Evolutionary conservation across 2,113 vertebrate species (phyloP).

Genomic region (Ictalurus punctatus): DNA sequence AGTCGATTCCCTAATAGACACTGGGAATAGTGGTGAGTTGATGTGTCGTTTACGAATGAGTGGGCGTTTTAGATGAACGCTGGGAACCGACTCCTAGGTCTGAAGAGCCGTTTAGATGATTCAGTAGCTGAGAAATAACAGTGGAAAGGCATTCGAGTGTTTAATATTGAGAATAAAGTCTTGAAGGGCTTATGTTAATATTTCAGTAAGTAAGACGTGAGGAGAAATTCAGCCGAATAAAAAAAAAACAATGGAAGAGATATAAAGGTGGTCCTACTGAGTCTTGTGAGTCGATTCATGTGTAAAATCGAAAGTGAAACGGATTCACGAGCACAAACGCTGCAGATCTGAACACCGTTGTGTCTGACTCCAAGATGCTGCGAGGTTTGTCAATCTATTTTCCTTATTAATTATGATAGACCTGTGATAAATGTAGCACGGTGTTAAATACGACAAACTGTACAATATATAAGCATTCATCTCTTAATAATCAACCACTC

Average conservation of each 20-base stretch:
- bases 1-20: not conserved
- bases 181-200: not conserved
- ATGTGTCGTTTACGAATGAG: not conserved
- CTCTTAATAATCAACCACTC: too few species aligned
- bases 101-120: not conserved
- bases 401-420: not conserved
- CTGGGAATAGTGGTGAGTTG: not conserved
- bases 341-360: not conserved
- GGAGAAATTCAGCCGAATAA: not conserved
- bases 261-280: not conserved
- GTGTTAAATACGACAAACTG: not conserved
- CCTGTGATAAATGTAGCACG: not conserved
- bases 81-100: not conserved
- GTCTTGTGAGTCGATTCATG: not conserved
- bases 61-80: not conserved
- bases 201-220: not conserved
- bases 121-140: not conserved
- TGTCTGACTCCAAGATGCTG: not conserved
- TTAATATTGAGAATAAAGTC: not conserved
- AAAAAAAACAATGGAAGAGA: not conserved
- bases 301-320: not conserved
- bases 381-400: not conserved
- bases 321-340: not conserved
- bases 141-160: not conserved
- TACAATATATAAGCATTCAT: too few species aligned